A percentile compares a stretch with the other conserved stretches of the same genome.
Conservation (phyloP, 2,888 invertebrate species). For the Andrena fulva region DNA sequence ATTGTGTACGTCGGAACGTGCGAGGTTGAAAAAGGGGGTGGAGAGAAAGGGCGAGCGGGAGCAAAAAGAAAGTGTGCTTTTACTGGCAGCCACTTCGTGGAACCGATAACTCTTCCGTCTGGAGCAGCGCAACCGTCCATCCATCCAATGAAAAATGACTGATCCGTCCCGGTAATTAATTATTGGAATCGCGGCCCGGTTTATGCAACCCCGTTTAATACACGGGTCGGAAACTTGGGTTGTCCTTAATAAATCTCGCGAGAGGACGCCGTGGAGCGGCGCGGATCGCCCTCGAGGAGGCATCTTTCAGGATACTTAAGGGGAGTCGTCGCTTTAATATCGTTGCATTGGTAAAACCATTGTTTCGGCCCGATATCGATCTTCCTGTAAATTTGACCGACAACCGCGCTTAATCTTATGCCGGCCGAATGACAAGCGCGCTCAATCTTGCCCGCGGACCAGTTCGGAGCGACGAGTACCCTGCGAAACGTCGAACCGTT, state of each 20-base stretch:
- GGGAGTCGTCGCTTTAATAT: conserved; percentile 61
- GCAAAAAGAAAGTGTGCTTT: conserved; percentile 58
- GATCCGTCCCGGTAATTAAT: conserved; percentile 63
- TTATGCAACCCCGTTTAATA: conserved; percentile 54
- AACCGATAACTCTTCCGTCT: conserved; percentile 66
- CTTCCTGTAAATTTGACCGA: conserved; percentile 70
- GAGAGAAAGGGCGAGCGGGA: conserved; percentile 7
- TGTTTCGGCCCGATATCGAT: conserved; percentile 68
- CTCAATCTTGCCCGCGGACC: conserved; percentile 64
- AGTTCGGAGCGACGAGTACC: conserved; percentile 16
- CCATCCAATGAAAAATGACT: conserved; percentile 54
- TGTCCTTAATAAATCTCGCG: conserved; percentile 54
- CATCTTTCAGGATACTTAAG: conserved; percentile 45
- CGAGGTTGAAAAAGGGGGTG: conserved; percentile 41
- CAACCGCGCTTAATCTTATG: conserved; percentile 67
- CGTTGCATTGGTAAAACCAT: conserved; percentile 65
- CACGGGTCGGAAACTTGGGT: conserved; percentile 37
- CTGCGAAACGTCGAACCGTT: conserved; percentile 48
- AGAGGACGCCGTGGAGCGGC: conserved; percentile 31
- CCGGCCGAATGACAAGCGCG: conserved; percentile 65
- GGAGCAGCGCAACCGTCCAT: conserved; percentile 21
- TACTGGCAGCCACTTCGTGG: conserved; percentile 53
- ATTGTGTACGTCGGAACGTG: conserved; percentile 49
- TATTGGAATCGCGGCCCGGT: conserved; percentile 64
- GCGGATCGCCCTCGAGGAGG: conserved; percentile 14